Evolutionary conservation across 2,888 invertebrate genomes (phyloP).

Genomic region (Thymelicus sylvestris): DNA sequence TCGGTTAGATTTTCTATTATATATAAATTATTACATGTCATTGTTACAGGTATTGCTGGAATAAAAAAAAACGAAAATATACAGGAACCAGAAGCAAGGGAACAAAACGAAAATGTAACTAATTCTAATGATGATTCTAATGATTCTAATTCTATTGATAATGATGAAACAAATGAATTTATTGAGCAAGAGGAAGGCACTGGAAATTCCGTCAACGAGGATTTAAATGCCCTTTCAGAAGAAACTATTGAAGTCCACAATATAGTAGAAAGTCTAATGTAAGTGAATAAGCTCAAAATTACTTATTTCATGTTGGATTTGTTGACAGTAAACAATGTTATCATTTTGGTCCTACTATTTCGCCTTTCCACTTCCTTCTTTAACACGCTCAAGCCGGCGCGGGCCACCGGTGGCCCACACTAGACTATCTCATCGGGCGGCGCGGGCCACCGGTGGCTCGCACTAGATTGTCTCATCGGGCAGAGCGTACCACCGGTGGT

Average conservation of each 20-base stretch:
- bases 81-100: constrained; percentile 41
- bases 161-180: constrained; percentile 20
- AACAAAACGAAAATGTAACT: constrained; percentile 37
- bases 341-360: too few relatives aligned
- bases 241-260: constrained; percentile 32
- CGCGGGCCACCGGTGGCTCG: too few relatives aligned
- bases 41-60: constrained; percentile 65
- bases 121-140: too few relatives aligned
- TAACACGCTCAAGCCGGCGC: too few relatives aligned
- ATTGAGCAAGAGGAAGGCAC: constrained; percentile 15
- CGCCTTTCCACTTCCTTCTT: too few relatives aligned
- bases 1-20: too few relatives aligned
- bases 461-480: too few relatives aligned
- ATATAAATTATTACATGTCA: background rate
- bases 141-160: too few relatives aligned
- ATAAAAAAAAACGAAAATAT: constrained; percentile 58
- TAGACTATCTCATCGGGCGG: too few relatives aligned
- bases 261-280: constrained; percentile 43
- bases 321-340: too few relatives aligned
- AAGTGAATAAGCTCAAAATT: constrained; percentile 13
- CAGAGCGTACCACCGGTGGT: too few relatives aligned
- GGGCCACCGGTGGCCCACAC: too few relatives aligned
- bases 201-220: constrained; percentile 24
- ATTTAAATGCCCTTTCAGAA: constrained; percentile 25
- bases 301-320: background rate